Conservation (phyloP, 2,113 vertebrate species). For the Nerophis lumbriciformis region DNA sequence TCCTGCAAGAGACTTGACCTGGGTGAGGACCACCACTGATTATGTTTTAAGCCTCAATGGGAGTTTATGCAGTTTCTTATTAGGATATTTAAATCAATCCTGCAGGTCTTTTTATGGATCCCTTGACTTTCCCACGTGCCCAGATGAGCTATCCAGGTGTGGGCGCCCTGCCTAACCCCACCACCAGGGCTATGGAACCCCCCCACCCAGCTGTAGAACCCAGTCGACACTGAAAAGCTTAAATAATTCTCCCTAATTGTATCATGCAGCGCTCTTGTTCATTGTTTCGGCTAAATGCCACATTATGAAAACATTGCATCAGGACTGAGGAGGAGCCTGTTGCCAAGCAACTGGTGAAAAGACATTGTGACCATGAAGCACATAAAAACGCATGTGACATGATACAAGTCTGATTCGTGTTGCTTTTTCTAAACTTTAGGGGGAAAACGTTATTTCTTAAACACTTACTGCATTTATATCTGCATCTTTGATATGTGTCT, state of each 20-base stretch:
- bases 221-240: neutral
- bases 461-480: too few species aligned
- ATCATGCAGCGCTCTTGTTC: conserved; percentile 31
- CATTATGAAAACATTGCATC: conserved; percentile 57
- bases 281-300: conserved; percentile 55
- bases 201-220: conserved; percentile 35
- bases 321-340: conserved; percentile 63
- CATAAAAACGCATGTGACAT: conserved; percentile 25
- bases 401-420: conserved; percentile 10
- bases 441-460: too few species aligned
- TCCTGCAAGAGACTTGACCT: conserved; percentile 57
- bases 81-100: conserved; percentile 30
- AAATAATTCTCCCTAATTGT: conserved; percentile 11
- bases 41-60: neutral
- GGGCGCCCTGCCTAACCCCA: conserved; percentile 1
- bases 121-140: conserved; percentile 48
- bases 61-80: neutral
- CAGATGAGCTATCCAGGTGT: conserved; percentile 19
- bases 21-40: conserved; percentile 45
- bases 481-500: too few species aligned
- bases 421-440: too few species aligned
- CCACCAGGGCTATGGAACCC: conserved; percentile 14
- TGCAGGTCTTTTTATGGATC: conserved; percentile 51
- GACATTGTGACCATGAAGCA: conserved; percentile 63
- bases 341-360: conserved; percentile 72